These are phyloP conservation scores for Stenichneumon culpator DNA, from an alignment of 2,888 invertebrate species.

Conservation along the genomic window DNA sequence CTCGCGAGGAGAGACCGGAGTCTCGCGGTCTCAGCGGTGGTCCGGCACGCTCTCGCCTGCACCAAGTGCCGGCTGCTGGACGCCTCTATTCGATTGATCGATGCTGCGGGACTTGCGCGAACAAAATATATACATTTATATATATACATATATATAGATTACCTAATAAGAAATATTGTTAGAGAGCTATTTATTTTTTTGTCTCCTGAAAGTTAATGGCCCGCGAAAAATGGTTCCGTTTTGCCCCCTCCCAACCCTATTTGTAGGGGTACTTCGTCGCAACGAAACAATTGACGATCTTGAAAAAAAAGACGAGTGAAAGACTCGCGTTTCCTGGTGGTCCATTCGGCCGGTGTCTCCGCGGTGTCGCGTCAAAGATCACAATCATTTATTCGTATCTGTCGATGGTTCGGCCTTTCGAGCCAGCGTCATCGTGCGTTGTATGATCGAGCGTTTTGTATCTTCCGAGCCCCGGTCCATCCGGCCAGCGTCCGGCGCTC, in stretches of 20 bases:
- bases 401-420: constrained; percentile 57
- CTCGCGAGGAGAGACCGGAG: constrained; percentile 25
- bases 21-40: constrained; percentile 59
- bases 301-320: constrained; percentile 35
- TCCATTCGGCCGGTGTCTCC: constrained; percentile 69
- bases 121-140: neutral
- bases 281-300: constrained; percentile 36
- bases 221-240: neutral
- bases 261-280: constrained; percentile 14
- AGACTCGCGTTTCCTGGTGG: constrained; percentile 75
- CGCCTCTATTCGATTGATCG: constrained; percentile 67
- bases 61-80: constrained; percentile 44
- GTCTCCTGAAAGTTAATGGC: neutral
- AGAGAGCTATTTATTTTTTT: neutral
- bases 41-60: constrained; percentile 56
- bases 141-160: neutral
- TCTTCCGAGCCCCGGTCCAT: constrained; percentile 12
- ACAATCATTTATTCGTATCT: constrained; percentile 77
- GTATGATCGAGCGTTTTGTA: constrained; percentile 64
- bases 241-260: neutral
- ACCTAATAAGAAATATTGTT: neutral
- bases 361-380: constrained; percentile 76
- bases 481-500: neutral
- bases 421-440: constrained; percentile 37
- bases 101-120: constrained; percentile 54